phyloP scores from a whole-genome alignment of 1,140 invertebrate species.

The Caerostris darwini region DNA sequence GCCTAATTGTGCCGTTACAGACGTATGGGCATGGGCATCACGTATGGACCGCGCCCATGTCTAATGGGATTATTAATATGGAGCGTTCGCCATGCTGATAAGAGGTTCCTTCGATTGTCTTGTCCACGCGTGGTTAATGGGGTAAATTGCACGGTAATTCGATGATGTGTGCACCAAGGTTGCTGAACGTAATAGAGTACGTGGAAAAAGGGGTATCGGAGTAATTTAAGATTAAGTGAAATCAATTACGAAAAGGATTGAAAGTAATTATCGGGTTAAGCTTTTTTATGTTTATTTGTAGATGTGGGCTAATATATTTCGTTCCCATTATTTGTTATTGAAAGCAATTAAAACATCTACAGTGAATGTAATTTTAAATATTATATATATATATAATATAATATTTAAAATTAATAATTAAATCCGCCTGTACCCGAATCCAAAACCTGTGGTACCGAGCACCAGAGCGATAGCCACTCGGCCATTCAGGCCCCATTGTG shows the following conservation, averaged over 20 bases:
- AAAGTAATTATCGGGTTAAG: not conserved
- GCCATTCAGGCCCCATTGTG: too few relatives aligned
- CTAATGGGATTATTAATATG: conserved; percentile 64
- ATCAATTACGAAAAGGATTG: not conserved
- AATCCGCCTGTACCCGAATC: too few relatives aligned
- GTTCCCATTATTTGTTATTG: too few relatives aligned
- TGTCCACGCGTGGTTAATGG: not conserved
- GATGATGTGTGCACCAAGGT: not conserved
- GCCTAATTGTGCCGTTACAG: conserved; percentile 48
- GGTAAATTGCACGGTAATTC: not conserved
- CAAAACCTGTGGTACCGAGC: too few relatives aligned
- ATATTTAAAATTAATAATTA: too few relatives aligned
- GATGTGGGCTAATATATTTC: too few relatives aligned
- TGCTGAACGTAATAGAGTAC: not conserved
- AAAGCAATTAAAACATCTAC: too few relatives aligned
- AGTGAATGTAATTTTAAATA: too few relatives aligned
- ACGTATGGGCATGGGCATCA: conserved; percentile 14
- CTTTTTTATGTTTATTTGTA: too few relatives aligned
- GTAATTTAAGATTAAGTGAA: too few relatives aligned
- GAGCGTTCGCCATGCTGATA: not conserved
- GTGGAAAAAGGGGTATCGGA: not conserved
- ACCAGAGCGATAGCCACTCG: too few relatives aligned
- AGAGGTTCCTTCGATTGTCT: conserved; percentile 17
- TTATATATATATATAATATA: too few relatives aligned
- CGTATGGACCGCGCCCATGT: conserved; percentile 46